Conservation (phyloP, 2,888 invertebrate species). For the Drosophila mimetica region DNA sequence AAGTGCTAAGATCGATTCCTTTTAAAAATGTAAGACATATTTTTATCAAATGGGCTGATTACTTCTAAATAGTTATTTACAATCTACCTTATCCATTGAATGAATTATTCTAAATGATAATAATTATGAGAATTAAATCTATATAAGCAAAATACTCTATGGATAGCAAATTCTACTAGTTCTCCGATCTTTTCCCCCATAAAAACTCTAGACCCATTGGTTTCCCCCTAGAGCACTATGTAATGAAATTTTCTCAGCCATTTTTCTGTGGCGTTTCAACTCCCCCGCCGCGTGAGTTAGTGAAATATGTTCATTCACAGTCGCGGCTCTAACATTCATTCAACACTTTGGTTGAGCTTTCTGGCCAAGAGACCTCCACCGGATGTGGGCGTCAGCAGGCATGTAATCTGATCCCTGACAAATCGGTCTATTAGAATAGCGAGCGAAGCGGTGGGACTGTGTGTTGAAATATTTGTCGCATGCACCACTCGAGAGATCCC, state of each 20-base stretch:
- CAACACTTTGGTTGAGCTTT: constrained; percentile 43
- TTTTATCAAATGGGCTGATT: too few species aligned
- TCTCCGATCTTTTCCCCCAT: constrained; percentile 1
- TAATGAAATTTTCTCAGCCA: constrained; percentile 29
- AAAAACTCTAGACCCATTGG: not conserved
- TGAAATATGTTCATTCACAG: constrained; percentile 61
- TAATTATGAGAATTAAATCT: too few species aligned
- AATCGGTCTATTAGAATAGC: constrained; percentile 83
- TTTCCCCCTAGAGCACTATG: not conserved
- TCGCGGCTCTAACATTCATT: constrained; percentile 53
- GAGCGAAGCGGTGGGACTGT: constrained; percentile 60
- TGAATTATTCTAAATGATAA: too few species aligned
- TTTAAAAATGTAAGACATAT: too few species aligned
- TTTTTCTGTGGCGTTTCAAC: constrained; percentile 15
- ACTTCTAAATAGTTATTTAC: too few species aligned
- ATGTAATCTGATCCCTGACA: constrained; percentile 83
- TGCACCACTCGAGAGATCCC: constrained; percentile 46
- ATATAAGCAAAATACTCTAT: too few species aligned
- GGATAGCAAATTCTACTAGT: too few species aligned
- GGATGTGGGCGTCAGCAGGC: constrained; percentile 83
- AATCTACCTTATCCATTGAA: too few species aligned
- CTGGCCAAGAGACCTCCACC: constrained; percentile 58
- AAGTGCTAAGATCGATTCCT: too few species aligned
- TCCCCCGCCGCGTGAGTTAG: constrained; percentile 14
- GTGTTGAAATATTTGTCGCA: constrained; percentile 83